Base-by-base conservation (phyloP, 1,140 invertebrate genomes). In the Diorhabda sublineata region DNA sequence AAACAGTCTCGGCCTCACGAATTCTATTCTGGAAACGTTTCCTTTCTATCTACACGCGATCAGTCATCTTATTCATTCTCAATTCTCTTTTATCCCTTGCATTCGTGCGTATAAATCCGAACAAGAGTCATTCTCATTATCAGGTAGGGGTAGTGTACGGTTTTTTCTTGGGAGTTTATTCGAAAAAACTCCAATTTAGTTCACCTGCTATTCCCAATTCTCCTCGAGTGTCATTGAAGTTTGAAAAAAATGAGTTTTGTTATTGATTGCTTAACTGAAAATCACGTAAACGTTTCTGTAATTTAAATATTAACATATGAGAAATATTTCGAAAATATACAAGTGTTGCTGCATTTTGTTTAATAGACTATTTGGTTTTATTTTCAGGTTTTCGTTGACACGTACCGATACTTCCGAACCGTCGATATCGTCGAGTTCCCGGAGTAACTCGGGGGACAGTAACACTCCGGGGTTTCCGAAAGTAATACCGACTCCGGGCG, bases 401-500 rank as follows among this genome's bases (percentile, higher is more conserved):
- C 69, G 77, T 60, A 73, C 74, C 5, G 77, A 77, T 42, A 76
- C 78, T 6, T 70, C 68, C 60, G 74, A 74, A 66, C 68, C 70
- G 61, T 65, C 69, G 45, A 66, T 65, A 42, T 71, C 2, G 69
- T 61, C 71, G 63, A 69, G 73, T 57, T 75, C 77, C 1, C 72
- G 81, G 4, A 79, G 79, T 65, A 75, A 74, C 61, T 80, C 76
- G 7, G 77, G 77, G 11, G 80, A 80, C 72, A 78, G 78, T 69
- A 79, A 78, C 71, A 77, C 79, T 5, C 74, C 79, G 77, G 86
- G 85, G 42, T 88, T 87, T 74, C 86, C 86, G 0, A 85, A 86
- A 58, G 84, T 90, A 61, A 80, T 91, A 44, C 89, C 89, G 2
- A 85, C 88, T 4, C 89, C 90, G 42, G 88, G 89, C 9, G 82